These are phyloP conservation scores for Notothenia rossii DNA, from an alignment of 2,113 vertebrate species.

Conservation along the genomic window DNA sequence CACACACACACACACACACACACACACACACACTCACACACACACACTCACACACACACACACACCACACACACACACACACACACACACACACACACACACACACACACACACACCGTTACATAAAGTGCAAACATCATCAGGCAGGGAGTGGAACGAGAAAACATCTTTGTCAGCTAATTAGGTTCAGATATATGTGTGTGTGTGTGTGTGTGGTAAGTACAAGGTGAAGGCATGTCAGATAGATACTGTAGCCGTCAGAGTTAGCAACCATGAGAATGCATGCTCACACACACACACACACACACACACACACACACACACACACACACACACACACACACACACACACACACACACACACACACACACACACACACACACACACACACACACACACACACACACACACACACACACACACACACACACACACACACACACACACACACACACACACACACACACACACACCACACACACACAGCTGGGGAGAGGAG, in stretches of 20 bases:
- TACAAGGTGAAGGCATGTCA: not conserved
- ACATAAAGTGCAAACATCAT: slow-evolving; percentile 26
- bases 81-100: slow-evolving; percentile 25
- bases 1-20: slow-evolving; percentile 1
- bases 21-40: slow-evolving; percentile 41
- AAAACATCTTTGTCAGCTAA: slow-evolving; percentile 17
- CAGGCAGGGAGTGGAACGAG: not conserved
- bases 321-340: slow-evolving; percentile 13
- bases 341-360: slow-evolving; percentile 14
- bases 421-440: slow-evolving; percentile 21
- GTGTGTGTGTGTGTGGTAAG: not conserved
- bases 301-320: slow-evolving; percentile 6
- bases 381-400: too few relatives aligned
- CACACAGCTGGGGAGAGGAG: not conserved
- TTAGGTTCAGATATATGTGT: slow-evolving; percentile 7
- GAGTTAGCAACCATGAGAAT: not conserved
- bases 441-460: slow-evolving; percentile 12
- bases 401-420: too few relatives aligned
- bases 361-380: slow-evolving; percentile 3
- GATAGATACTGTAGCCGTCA: not conserved
- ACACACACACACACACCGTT: not conserved
- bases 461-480: slow-evolving; percentile 21
- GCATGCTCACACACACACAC: not conserved
- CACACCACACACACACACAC: slow-evolving; percentile 50
- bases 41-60: slow-evolving; percentile 49